These are phyloP conservation scores for Lemur catta DNA, from an alignment of 2,797 vertebrate species.

Conservation along the genomic window DNA sequence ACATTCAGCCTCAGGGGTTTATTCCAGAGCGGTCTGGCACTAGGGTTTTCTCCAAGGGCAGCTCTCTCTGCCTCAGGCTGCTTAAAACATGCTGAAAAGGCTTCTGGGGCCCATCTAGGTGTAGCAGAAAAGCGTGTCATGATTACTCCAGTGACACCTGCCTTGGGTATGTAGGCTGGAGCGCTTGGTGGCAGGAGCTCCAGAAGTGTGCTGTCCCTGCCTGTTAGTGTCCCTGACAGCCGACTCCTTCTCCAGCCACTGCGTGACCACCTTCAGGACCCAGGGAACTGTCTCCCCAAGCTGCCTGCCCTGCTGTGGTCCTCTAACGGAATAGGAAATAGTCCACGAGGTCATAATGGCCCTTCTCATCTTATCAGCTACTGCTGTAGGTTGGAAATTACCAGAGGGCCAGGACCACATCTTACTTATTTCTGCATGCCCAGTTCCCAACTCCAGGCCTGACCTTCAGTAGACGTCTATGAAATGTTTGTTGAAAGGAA, in stretches of 20 bases:
- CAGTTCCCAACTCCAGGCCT: background rate
- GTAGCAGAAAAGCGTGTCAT: background rate
- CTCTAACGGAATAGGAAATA: background rate
- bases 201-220: background rate
- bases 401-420: rapidly evolving
- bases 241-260: background rate
- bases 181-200: background rate
- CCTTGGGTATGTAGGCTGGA: background rate
- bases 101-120: background rate
- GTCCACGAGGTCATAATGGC: background rate
- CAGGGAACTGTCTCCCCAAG: background rate
- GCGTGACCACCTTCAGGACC: too few species aligned
- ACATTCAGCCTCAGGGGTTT: background rate
- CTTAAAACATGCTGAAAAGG: background rate
- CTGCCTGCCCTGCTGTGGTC: background rate
- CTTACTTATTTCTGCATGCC: background rate
- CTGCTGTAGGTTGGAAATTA: background rate
- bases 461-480: background rate
- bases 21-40: background rate
- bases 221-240: background rate
- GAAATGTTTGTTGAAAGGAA: background rate
- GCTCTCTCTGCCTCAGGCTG: background rate
- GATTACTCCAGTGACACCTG: too few species aligned
- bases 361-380: background rate
- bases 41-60: background rate